Percentiles rank a stretch among this genome's conserved stretches.
phyloP scores from a whole-genome alignment of 2,113 vertebrate species.

The Dicaeum eximium region DNA sequence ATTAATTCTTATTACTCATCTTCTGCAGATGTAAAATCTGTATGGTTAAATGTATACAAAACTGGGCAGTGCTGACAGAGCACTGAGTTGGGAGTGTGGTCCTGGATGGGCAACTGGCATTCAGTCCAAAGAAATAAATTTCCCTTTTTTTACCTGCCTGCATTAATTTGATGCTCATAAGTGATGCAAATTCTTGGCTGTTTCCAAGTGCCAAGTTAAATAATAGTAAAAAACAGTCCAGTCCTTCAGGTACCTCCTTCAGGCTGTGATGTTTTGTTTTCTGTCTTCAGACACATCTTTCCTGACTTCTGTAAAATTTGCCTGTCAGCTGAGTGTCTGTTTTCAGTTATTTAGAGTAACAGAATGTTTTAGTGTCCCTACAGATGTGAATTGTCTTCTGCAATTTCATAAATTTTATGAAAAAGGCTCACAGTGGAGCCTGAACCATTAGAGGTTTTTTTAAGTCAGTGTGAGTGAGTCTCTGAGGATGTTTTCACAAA shows the following conservation, averaged over 20 bases:
- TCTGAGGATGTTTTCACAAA: neutral
- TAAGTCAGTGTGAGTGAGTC: neutral
- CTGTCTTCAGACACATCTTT: neutral
- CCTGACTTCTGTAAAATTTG: neutral
- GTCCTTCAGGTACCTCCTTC: neutral
- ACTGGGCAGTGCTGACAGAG: neutral
- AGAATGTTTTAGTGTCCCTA: neutral
- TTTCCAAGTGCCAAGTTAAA: neutral
- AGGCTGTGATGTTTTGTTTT: neutral
- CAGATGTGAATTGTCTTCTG: neutral
- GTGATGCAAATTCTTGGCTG: neutral
- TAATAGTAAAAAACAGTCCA: neutral
- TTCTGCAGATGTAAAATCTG: neutral
- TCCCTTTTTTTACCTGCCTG: neutral
- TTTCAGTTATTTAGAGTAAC: neutral
- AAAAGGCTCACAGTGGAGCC: neutral
- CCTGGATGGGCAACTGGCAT: neutral
- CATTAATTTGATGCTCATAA: neutral
- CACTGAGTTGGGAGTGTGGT: neutral
- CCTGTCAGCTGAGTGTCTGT: neutral
- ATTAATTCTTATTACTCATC: neutral
- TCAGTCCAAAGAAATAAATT: neutral
- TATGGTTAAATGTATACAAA: neutral
- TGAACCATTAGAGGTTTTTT: neutral
- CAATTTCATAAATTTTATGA: neutral